Evolutionary conservation across 2,797 vertebrate genomes (phyloP).

Genomic region (Acanthurus leucopareius): DNA sequence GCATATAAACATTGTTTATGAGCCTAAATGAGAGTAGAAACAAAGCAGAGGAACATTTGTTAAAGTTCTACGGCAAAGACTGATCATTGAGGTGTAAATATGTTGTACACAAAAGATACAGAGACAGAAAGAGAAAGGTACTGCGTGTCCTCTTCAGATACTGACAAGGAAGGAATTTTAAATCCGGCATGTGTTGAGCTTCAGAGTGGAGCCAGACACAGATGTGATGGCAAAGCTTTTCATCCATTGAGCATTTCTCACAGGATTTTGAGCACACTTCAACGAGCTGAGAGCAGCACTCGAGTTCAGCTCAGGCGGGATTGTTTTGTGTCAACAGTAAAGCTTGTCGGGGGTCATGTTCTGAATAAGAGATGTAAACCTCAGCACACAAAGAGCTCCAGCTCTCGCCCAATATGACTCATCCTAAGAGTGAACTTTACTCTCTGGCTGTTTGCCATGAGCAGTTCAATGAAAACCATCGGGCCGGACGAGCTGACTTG

Average conservation of each 20-base stretch:
- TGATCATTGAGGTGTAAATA: background rate
- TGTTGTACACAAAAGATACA: background rate
- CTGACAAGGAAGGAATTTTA: conserved; percentile 59
- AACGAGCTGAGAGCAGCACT: conserved; percentile 48
- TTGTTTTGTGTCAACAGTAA: conserved; percentile 51
- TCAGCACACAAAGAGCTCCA: conserved; percentile 41
- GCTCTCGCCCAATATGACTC: conserved; percentile 26
- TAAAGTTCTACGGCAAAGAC: background rate
- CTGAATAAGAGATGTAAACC: conserved; percentile 52
- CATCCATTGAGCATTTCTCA: conserved; percentile 36
- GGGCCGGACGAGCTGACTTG: background rate
- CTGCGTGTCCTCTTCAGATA: conserved; percentile 34
- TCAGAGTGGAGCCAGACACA: conserved; percentile 22
- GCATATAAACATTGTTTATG: background rate
- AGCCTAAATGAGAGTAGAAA: background rate
- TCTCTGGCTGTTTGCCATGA: conserved; percentile 29
- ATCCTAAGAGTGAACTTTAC: conserved; percentile 56
- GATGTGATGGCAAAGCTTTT: conserved; percentile 37
- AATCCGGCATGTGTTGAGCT: conserved; percentile 5
- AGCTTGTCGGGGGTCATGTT: conserved; percentile 32
- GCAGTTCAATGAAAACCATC: background rate
- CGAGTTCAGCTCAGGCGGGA: conserved; percentile 15
- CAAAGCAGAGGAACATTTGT: background rate
- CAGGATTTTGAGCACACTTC: conserved; percentile 44
- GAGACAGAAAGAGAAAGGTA: conserved; percentile 44